Evolutionary conservation across 37 sponge, comb jelly and placozoan species (phyloP).

Genomic region (Cladorhizidae sp.): DNA sequence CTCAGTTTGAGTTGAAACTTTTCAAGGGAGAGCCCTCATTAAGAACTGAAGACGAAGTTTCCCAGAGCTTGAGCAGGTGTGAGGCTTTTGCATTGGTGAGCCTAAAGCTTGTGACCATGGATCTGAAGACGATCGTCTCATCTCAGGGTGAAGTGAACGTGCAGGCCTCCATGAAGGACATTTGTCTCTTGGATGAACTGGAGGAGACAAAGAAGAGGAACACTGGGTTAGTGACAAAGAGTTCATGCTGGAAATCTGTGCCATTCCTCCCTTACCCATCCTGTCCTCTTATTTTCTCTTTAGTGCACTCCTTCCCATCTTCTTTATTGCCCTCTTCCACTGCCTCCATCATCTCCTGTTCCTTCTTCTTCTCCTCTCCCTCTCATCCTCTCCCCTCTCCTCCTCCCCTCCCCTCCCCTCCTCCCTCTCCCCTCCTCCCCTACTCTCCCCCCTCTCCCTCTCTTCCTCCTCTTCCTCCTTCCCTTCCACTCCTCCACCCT

Average conservation of each 20-base stretch:
- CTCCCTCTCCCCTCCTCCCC: neutral
- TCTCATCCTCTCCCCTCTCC: neutral
- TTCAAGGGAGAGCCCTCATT: conserved; percentile 49
- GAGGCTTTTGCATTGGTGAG: conserved; percentile 28
- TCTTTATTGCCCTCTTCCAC: too few relatives aligned
- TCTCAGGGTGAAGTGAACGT: conserved; percentile 48
- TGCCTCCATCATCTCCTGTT: too few relatives aligned
- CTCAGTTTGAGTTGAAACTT: conserved; percentile 39
- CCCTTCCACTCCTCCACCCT: neutral
- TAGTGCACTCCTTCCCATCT: too few relatives aligned
- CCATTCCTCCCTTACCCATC: too few relatives aligned
- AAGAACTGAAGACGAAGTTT: neutral
- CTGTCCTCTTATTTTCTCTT: too few relatives aligned
- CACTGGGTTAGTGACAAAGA: conserved; percentile 44
- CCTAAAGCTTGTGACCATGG: conserved; percentile 44
- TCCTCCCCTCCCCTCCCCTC: neutral
- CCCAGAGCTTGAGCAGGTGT: neutral
- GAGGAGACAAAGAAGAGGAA: conserved; percentile 37
- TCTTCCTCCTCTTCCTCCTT: too few relatives aligned
- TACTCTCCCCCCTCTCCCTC: neutral
- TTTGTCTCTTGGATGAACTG: conserved; percentile 40
- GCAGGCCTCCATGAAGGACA: conserved; percentile 50
- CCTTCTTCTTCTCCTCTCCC: neutral
- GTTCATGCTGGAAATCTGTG: too few relatives aligned
- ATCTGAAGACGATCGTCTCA: conserved; percentile 1